These are phyloP conservation scores for Microctonus aethiopoides DNA, from an alignment of 2,888 invertebrate species.

Conservation along the genomic window DNA sequence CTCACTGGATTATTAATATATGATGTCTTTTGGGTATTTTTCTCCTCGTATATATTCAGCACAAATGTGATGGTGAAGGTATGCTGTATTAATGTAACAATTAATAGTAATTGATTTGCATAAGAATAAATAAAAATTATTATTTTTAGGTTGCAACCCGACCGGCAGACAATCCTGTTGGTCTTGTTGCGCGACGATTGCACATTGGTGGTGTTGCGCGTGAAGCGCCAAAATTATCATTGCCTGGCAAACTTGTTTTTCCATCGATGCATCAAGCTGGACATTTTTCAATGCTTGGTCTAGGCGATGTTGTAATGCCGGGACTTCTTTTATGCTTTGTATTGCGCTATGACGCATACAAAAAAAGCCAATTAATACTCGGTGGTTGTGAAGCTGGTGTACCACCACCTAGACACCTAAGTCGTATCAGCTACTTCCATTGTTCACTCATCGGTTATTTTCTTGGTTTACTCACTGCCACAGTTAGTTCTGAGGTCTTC, in stretches of 20 bases:
- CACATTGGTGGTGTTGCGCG: constrained; percentile 90
- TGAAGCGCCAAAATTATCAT: constrained; percentile 93
- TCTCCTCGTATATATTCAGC: constrained; percentile 97
- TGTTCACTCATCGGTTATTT: constrained; percentile 98
- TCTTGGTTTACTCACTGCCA: constrained; percentile 94
- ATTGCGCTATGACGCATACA: constrained; percentile 96
- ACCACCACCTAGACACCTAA: constrained; percentile 69
- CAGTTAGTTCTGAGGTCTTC: constrained; percentile 97
- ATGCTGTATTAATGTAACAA: constrained; percentile 64
- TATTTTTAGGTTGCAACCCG: constrained; percentile 77
- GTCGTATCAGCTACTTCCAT: constrained; percentile 92
- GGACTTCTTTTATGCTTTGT: constrained; percentile 96
- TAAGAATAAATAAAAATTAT: constrained; percentile 71
- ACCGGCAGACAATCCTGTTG: constrained; percentile 92
- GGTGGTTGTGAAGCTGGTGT: constrained; percentile 73
- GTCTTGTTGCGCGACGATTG: constrained; percentile 91
- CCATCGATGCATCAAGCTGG: constrained; percentile 96
- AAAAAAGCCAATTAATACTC: constrained; percentile 83
- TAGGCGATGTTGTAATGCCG: constrained; percentile 94
- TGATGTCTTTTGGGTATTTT: constrained; percentile 99
- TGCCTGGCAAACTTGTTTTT: constrained; percentile 97
- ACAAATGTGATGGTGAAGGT: constrained; percentile 99
- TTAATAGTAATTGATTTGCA: not conserved
- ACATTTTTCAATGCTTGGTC: constrained; percentile 95
- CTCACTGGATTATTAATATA: constrained; percentile 93